phyloP scores from a whole-genome alignment of 2,113 vertebrate genomes.

The Stegastes partitus region DNA sequence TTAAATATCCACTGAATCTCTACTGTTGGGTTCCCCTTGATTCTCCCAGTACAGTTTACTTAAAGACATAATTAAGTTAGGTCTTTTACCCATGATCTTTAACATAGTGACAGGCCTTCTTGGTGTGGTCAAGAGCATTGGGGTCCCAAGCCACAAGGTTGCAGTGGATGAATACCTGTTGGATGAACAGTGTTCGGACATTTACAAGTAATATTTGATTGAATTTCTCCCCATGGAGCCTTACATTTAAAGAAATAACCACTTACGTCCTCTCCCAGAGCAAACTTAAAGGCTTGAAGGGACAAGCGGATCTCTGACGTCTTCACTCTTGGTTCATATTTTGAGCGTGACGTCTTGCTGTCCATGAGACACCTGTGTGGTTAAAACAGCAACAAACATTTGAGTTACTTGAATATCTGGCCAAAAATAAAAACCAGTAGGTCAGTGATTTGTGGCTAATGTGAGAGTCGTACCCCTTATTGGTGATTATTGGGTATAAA shows the following conservation, averaged over 20 bases:
- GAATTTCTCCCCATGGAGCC: too few species aligned
- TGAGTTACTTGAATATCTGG: fast-evolving
- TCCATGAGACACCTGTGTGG: slow-evolving; percentile 83
- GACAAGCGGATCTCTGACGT: slow-evolving; percentile 72
- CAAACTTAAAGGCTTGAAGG: slow-evolving; percentile 84
- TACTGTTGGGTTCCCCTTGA: too few species aligned
- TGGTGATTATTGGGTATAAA: slow-evolving; percentile 79
- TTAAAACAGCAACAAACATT: neutral
- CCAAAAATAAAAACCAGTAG: neutral
- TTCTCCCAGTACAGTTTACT: too few species aligned
- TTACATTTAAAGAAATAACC: too few species aligned
- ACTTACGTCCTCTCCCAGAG: slow-evolving; percentile 72
- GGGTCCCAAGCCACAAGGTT: slow-evolving; percentile 80
- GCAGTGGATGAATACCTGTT: slow-evolving; percentile 85
- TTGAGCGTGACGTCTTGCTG: slow-evolving; percentile 73
- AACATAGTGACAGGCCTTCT: slow-evolving; percentile 85
- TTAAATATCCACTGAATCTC: too few species aligned
- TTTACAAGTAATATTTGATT: neutral
- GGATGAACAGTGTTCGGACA: neutral
- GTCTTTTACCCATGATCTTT: slow-evolving; percentile 55
- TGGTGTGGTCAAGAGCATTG: slow-evolving; percentile 50
- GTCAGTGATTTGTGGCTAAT: neutral
- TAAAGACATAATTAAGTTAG: neutral
- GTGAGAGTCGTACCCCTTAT: slow-evolving; percentile 79
- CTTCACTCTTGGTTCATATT: slow-evolving; percentile 72